Evolutionary conservation across 37 sponge, comb jelly and placozoan species (phyloP), one percentile per base, ranked within the genome.

Genomic region (Aplysina aerophoba): DNA sequence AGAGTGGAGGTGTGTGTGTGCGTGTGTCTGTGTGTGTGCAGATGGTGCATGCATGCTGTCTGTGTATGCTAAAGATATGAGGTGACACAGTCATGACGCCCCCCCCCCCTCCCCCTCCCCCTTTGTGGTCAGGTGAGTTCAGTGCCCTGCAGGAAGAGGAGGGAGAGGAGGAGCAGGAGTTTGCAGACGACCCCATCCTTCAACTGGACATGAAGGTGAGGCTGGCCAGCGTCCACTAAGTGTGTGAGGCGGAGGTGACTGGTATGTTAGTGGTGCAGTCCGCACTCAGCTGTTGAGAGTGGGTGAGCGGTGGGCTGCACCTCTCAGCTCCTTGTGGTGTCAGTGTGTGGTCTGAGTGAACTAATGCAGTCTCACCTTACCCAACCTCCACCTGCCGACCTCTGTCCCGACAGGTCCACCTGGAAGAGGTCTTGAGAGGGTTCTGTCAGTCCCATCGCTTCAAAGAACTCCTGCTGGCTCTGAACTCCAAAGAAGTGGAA

Each of bases 121-220:
- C 74, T 73, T 55, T 39, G 55, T 12, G 39, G 53, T 36, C 22
- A 24, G 25, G 33, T 38, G 36, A 81, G 55, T 85, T 72, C 21
- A 82, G 59, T 59, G 63, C 50, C 12, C 27, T 21, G 8, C 50
- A 44, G 50, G 50, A 53, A 8, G 87, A 84, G 72, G 86, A 86
- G 77, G 50, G 50, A 44, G 90, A 89, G 80, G 90, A 89, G 50
- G 92, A 94, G 12, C 90, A 95, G 59, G 92, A 95, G 50, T 69
- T 95, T n/a, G 30, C 28, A 57, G 90, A 91, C 82, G 95, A 95
- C 22, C 87, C 90, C 25, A 31, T 91, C 11, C n/a, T 89, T 31
- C 79, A 89, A 35, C 55, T 91, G 59, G 88, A 95, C 83, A 55
- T 89, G 58, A 88, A 87, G 59, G 92, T 94, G 62, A 33, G 30